Evolutionary conservation across 2,797 vertebrate genomes (phyloP).

Genomic region (Sylvilagus floridanus): DNA sequence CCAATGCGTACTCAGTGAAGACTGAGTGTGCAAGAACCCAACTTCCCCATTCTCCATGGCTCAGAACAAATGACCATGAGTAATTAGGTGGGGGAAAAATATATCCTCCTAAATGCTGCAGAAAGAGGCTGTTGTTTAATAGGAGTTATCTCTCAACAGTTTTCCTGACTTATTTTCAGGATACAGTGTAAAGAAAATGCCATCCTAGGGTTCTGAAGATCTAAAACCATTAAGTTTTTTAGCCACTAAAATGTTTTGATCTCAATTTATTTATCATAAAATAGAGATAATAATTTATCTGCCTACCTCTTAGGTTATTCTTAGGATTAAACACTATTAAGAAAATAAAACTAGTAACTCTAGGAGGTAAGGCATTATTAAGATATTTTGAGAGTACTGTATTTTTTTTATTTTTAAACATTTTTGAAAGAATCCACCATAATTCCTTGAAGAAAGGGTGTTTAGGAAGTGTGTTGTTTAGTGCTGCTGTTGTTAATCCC

Average conservation of each 20-base stretch:
- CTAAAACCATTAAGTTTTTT: neutral
- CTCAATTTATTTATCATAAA: neutral
- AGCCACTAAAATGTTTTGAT: neutral
- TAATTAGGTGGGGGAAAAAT: neutral
- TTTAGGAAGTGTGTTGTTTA: conserved; percentile 38
- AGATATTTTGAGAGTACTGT: conserved; percentile 17
- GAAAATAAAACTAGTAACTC: conserved; percentile 36
- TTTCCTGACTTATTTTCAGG: conserved; percentile 5
- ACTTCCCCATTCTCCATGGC: neutral
- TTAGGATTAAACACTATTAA: conserved; percentile 27
- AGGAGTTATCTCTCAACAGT: neutral
- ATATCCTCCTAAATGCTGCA: neutral
- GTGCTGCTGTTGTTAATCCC: neutral
- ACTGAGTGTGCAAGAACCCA: neutral
- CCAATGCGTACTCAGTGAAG: neutral
- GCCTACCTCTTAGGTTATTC: neutral
- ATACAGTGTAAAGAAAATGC: neutral
- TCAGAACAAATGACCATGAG: neutral
- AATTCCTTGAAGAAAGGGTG: conserved; percentile 27
- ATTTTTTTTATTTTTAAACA: neutral
- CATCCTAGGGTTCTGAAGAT: neutral
- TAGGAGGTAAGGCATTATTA: neutral
- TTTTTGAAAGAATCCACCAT: conserved; percentile 38
- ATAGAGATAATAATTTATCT: neutral
- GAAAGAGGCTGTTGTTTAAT: neutral